Base-by-base conservation (phyloP, 2,888 invertebrate genomes). In the Drosophila fungiperda region DNA sequence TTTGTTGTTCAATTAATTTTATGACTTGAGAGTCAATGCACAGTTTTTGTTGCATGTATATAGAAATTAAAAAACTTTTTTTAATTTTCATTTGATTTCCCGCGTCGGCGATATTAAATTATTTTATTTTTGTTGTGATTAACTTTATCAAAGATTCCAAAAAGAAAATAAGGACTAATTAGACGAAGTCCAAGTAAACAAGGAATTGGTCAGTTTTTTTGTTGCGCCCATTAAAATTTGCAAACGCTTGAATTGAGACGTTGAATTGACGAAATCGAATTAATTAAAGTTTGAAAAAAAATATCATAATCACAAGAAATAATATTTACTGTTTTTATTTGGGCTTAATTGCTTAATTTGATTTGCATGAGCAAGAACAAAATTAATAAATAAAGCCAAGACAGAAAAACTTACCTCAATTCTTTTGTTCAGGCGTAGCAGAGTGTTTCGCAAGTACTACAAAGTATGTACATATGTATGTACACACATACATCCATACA, bases 361-460 rank as follows among this genome's bases (percentile, higher is more conserved):
- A 84, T 87, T 89, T 89, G 82, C 89, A 89, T 87, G 76, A 73
- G 73, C 69, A 68, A 72, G 62, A 60, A 55, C 50, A 38, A 48
- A 53, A 52, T 49, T 68, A 38, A 40, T 36, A 57, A 75, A 73
- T 65, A 76, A 71, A 73, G 15, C 62, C 57, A 48, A 71, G 11
- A 62, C 40, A 72, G 68, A 76, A 74, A 76, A 73, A 85, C 83
- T 42, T 83, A 84, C 84, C 89, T 81, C 72, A 78, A 86, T 84
- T 88, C 87, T 88, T 86, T 88, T 84, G 83, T 87, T 87, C 73
- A 82, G 80, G 79, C 85, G 85, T 75, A 75, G 69, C 82, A 65
- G 76, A 67, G 36, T 67, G 57, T 87, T 83, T 83, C 77, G 86
- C 83, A 83, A 87, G 80, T 69, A 64, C 63, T 81, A 54, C 53